Conservation (phyloP, 1,140 invertebrate species). For the Penaeus vannamei region DNA sequence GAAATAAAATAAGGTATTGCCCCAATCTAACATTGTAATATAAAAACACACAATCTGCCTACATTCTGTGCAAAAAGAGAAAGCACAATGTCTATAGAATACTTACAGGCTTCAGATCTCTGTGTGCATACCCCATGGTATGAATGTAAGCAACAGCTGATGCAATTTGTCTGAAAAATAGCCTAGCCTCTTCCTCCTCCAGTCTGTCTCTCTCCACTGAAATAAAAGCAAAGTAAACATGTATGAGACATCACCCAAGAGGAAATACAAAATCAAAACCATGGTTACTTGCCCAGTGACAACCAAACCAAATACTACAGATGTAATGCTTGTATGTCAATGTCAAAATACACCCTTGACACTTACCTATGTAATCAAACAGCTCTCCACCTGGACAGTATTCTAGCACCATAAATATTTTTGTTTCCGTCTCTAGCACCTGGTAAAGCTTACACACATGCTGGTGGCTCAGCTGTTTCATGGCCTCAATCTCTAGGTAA, state of each 20-base stretch:
- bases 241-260: neutral
- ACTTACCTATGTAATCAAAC: slow-evolving; percentile 85
- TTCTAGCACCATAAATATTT: slow-evolving; percentile 83
- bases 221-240: neutral
- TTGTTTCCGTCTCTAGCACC: slow-evolving; percentile 82
- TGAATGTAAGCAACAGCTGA: slow-evolving; percentile 86
- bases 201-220: slow-evolving; percentile 81
- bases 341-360: neutral
- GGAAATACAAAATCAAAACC: neutral
- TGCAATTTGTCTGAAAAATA: slow-evolving; percentile 85
- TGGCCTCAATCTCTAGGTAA: slow-evolving; percentile 84
- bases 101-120: slow-evolving; percentile 86
- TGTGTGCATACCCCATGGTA: slow-evolving; percentile 82
- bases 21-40: too few relatives aligned
- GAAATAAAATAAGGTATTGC: too few relatives aligned
- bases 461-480: slow-evolving; percentile 85
- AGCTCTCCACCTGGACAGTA: slow-evolving; percentile 88
- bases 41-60: too few relatives aligned
- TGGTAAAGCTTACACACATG: slow-evolving; percentile 89
- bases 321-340: neutral
- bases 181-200: slow-evolving; percentile 80
- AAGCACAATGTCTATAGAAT: slow-evolving; percentile 30
- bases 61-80: too few relatives aligned
- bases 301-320: neutral
- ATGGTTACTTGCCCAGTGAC: neutral